These are phyloP conservation scores for Drosophila mimetica DNA, from an alignment of 2,888 invertebrate genomes.

Conservation along the genomic window DNA sequence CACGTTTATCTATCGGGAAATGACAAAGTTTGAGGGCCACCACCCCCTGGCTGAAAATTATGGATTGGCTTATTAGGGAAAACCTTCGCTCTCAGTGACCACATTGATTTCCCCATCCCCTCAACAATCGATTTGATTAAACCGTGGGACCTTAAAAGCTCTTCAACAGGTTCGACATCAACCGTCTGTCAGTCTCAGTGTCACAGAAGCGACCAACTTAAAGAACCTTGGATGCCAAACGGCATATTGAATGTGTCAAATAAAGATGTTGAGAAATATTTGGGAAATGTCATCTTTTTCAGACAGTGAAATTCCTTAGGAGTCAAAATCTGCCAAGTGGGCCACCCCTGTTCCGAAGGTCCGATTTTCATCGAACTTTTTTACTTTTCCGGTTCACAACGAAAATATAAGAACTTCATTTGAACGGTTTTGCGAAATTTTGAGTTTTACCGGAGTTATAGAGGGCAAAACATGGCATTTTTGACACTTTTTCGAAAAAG, in stretches of 20 bases:
- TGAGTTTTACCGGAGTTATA: too few species aligned
- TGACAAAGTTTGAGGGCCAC: slow-evolving; percentile 30
- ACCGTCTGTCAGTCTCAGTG: slow-evolving; percentile 17
- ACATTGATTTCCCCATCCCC: slow-evolving; percentile 35
- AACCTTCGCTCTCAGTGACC: slow-evolving; percentile 43
- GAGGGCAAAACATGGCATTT: too few species aligned
- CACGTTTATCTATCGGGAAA: slow-evolving; percentile 40
- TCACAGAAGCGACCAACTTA: slow-evolving; percentile 15
- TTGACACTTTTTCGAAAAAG: too few species aligned
- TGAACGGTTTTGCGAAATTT: too few species aligned
- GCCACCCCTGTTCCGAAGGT: too few species aligned
- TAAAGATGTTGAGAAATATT: slow-evolving; percentile 19
- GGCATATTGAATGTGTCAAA: slow-evolving; percentile 27
- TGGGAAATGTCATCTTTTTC: slow-evolving; percentile 2
- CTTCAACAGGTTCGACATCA: slow-evolving; percentile 34
- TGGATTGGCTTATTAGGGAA: slow-evolving; percentile 29
- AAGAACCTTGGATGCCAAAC: slow-evolving; percentile 37
- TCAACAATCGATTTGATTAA: slow-evolving; percentile 13
- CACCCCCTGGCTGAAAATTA: slow-evolving; percentile 24
- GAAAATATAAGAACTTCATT: too few species aligned
- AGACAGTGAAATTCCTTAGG: slow-evolving; percentile 3
- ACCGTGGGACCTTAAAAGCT: slow-evolving; percentile 35
- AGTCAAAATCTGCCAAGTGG: too few species aligned
- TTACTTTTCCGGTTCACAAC: too few species aligned
- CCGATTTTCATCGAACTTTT: too few species aligned